Conservation (phyloP, 2,797 vertebrate species). For the Pelochelys cantorii region DNA sequence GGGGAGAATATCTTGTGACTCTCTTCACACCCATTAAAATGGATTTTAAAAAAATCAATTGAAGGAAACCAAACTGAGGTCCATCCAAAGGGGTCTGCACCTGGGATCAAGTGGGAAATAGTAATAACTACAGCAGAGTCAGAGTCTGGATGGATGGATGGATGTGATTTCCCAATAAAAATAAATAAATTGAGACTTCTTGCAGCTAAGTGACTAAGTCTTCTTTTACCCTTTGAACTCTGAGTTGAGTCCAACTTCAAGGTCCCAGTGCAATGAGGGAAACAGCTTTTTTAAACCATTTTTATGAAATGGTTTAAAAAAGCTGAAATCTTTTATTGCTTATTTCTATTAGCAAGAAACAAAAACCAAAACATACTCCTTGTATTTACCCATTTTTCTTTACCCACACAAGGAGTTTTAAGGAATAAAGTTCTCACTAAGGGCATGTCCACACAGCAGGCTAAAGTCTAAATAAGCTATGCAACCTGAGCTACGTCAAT, state of each 20-base stretch:
- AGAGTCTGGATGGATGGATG: not conserved
- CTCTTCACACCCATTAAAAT: constrained; percentile 1
- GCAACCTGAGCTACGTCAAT: too few species aligned
- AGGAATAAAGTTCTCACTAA: not conserved
- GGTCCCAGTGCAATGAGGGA: not conserved
- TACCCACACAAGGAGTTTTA: not conserved
- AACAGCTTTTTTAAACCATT: not conserved
- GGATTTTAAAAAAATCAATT: not conserved
- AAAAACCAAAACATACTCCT: not conserved
- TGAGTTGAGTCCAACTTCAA: fast-evolving
- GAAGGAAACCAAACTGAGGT: not conserved
- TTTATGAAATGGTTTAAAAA: too few species aligned
- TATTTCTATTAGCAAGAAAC: constrained; percentile 53
- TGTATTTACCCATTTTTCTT: constrained; percentile 29
- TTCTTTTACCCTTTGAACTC: not conserved
- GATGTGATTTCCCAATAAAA: not conserved
- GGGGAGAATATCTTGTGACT: not conserved
- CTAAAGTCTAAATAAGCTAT: too few species aligned
- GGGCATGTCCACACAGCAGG: too few species aligned
- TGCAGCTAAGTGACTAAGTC: not conserved
- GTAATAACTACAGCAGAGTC: not conserved
- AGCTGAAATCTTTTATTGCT: constrained; percentile 15
- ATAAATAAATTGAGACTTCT: not conserved
- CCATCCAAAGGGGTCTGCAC: not conserved
- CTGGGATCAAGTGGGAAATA: not conserved